phyloP scores from a whole-genome alignment of 2,797 vertebrate genomes.

The Allobates femoralis region DNA sequence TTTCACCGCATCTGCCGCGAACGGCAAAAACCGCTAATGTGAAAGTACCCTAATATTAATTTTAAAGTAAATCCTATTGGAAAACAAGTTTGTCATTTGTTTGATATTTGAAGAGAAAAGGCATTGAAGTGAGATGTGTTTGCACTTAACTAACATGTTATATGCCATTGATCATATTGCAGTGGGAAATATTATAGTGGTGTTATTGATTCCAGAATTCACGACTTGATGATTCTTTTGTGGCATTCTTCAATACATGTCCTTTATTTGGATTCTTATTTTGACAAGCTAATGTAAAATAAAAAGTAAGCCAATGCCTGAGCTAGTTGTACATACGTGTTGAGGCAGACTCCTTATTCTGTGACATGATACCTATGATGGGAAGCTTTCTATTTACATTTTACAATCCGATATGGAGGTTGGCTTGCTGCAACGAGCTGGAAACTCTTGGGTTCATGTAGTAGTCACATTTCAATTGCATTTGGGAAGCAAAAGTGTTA shows the following conservation, averaged over 20 bases:
- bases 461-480: constrained; percentile 15
- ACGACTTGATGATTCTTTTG: constrained; percentile 49
- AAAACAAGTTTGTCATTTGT: neutral
- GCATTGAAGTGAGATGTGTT: constrained; percentile 16
- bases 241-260: constrained; percentile 40
- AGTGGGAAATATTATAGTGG: constrained; percentile 49
- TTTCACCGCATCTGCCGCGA: no score
- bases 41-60: no score
- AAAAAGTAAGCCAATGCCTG: constrained; percentile 34
- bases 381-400: constrained; percentile 57
- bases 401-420: constrained; percentile 55
- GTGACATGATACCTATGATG: constrained; percentile 55
- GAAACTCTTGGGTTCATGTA: constrained; percentile 45
- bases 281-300: constrained; percentile 57
- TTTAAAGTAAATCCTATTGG: neutral
- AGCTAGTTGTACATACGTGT: constrained; percentile 45
- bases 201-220: constrained; percentile 55
- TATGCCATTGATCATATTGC: constrained; percentile 50
- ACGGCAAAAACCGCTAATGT: no score
- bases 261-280: constrained; percentile 54
- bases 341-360: constrained; percentile 39
- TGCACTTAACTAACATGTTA: constrained; percentile 22
- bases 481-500: constrained; percentile 29
- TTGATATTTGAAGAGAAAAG: constrained; percentile 1
- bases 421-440: constrained; percentile 57